phyloP scores from a whole-genome alignment of 2,888 invertebrate species.

The Xanthorhoe spadicearia region DNA sequence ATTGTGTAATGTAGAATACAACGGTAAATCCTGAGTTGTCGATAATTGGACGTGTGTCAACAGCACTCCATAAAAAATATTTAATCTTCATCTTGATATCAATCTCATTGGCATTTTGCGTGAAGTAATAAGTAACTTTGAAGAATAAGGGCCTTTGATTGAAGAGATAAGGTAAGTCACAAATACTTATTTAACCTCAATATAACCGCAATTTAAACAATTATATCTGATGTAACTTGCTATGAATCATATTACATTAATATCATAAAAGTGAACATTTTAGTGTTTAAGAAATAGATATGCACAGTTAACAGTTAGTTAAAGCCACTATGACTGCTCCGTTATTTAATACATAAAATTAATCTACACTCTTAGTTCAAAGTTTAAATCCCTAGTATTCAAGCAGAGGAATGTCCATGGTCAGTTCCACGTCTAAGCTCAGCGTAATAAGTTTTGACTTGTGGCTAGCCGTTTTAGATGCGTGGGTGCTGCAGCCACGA shows the following conservation, averaged over 20 bases:
- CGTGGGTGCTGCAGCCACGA: conserved; percentile 54
- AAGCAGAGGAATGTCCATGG: conserved; percentile 57
- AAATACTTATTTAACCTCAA: neutral
- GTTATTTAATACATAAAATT: too few species aligned
- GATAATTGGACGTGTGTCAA: conserved; percentile 59
- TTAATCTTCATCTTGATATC: conserved; percentile 38
- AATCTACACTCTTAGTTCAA: neutral
- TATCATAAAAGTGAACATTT: too few species aligned
- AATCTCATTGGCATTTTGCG: conserved; percentile 12
- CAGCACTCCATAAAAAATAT: conserved; percentile 43
- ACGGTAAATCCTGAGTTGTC: conserved; percentile 48
- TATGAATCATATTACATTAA: neutral
- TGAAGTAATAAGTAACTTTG: conserved; percentile 2
- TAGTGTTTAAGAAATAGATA: too few species aligned
- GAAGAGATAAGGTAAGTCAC: neutral
- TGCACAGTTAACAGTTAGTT: too few species aligned
- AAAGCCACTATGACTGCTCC: too few species aligned
- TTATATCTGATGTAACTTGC: neutral
- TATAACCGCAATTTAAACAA: neutral
- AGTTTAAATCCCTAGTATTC: neutral
- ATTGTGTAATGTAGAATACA: conserved; percentile 39
- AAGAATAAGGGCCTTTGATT: neutral
- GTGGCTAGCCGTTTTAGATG: conserved; percentile 44
- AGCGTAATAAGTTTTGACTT: conserved; percentile 57
- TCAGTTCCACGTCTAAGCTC: conserved; percentile 55